Conservation (phyloP, 2,113 vertebrate genomes). For the Camelus dromedarius region DNA sequence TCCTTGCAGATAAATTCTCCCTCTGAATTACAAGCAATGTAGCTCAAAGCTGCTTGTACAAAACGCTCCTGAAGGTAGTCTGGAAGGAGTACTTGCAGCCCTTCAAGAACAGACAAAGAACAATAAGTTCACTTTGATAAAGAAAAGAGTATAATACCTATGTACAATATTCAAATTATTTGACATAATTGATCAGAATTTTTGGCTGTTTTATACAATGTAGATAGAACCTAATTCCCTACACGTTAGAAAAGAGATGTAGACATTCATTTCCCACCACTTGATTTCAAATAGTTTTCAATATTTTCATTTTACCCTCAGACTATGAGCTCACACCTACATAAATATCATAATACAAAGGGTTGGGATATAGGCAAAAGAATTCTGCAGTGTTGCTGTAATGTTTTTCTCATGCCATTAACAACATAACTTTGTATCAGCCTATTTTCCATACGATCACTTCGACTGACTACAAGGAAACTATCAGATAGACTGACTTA, state of each 20-base stretch:
- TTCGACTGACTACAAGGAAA: neutral
- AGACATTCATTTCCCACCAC: neutral
- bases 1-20: slow-evolving; percentile 96
- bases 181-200: neutral
- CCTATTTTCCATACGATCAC: neutral
- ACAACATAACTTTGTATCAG: neutral
- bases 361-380: neutral
- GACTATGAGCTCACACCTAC: neutral
- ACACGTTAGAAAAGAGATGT: neutral
- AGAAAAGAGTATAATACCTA: neutral
- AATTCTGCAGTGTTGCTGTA: neutral
- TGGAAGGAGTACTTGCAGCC: slow-evolving; percentile 96
- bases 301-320: neutral
- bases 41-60: slow-evolving; percentile 96
- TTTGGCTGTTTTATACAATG: neutral
- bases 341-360: neutral
- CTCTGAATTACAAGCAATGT: slow-evolving; percentile 98
- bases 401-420: no score
- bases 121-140: neutral
- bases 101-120: slow-evolving; percentile 82
- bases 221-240: neutral
- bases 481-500: neutral
- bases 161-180: neutral
- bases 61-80: slow-evolving; percentile 96
- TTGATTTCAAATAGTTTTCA: neutral